These are phyloP conservation scores for Nudaria mundana DNA, from an alignment of 2,888 invertebrate genomes.

Conservation along the genomic window DNA sequence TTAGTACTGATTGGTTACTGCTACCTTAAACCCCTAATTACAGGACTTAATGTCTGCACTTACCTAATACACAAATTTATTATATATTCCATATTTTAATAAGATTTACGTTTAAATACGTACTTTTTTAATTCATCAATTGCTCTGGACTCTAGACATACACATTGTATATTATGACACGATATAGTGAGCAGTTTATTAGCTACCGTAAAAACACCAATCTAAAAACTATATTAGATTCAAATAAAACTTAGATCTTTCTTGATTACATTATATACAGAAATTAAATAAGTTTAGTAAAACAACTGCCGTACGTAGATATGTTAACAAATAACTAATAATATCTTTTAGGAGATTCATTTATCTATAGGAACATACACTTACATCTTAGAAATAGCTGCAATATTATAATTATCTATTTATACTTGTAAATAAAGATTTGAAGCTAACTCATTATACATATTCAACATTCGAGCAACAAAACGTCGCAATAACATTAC, in stretches of 20 bases:
- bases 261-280: conserved; percentile 8
- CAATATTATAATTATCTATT: conserved; percentile 29
- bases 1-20: background rate
- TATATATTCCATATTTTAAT: background rate
- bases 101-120: background rate
- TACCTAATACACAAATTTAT: conserved; percentile 17
- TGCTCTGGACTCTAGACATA: background rate
- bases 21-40: conserved; percentile 4
- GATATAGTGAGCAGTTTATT: conserved; percentile 2
- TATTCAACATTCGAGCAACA: conserved; percentile 37
- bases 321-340: conserved; percentile 35
- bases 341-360: conserved; percentile 50
- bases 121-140: background rate
- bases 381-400: conserved; percentile 35
- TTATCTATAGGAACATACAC: conserved; percentile 47
- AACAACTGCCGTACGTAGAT: conserved; percentile 30
- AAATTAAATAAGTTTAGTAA: conserved; percentile 22
- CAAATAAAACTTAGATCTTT: conserved; percentile 1
- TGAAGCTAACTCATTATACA: conserved; percentile 37
- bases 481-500: conserved; percentile 48
- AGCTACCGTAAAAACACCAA: background rate
- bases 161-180: background rate
- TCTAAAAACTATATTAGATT: conserved; percentile 1
- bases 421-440: conserved; percentile 36
- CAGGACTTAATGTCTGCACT: conserved; percentile 14